Conservation (phyloP, 2,797 vertebrate genomes). For the Acipenser transmontanus region DNA sequence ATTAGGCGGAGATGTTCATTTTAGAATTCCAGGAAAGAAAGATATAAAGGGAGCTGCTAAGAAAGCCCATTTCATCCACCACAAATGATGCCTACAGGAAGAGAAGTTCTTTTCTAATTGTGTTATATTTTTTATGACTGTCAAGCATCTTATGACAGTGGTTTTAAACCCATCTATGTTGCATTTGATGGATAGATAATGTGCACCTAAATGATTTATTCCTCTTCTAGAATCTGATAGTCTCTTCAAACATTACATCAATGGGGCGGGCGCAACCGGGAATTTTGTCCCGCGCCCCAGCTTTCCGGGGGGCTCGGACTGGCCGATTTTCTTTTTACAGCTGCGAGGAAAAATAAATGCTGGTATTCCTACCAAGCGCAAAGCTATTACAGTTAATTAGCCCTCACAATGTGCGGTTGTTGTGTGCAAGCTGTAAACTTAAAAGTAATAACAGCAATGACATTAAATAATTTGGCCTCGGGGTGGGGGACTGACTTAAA, state of each 20-base stretch:
- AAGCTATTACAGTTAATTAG: no score
- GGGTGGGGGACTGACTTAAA: no score
- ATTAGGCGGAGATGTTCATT: constrained; percentile 42
- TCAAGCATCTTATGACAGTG: constrained; percentile 27
- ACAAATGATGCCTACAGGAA: constrained; percentile 40
- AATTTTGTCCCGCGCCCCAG: no score
- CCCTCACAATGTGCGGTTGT: no score
- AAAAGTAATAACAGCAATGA: no score
- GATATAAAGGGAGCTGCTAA: constrained; percentile 30
- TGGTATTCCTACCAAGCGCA: no score
- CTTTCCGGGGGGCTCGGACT: background rate
- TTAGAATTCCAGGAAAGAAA: constrained; percentile 42
- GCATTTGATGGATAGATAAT: constrained; percentile 34
- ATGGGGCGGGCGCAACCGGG: no score
- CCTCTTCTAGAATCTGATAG: constrained; percentile 32
- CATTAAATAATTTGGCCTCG: no score
- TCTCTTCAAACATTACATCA: constrained; percentile 34
- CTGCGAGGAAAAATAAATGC: no score
- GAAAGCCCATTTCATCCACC: constrained; percentile 38
- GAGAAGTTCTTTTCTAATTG: constrained; percentile 42
- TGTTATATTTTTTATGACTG: constrained; percentile 33
- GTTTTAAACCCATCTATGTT: constrained; percentile 29
- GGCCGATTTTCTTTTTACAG: no score
- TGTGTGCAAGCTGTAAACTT: no score
- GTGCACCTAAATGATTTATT: constrained; percentile 44